A percentile compares a stretch with the other conserved stretches of the same genome.
Evolutionary conservation across 2,797 vertebrate genomes (phyloP).

Genomic region (Eptatretus atami): DNA sequence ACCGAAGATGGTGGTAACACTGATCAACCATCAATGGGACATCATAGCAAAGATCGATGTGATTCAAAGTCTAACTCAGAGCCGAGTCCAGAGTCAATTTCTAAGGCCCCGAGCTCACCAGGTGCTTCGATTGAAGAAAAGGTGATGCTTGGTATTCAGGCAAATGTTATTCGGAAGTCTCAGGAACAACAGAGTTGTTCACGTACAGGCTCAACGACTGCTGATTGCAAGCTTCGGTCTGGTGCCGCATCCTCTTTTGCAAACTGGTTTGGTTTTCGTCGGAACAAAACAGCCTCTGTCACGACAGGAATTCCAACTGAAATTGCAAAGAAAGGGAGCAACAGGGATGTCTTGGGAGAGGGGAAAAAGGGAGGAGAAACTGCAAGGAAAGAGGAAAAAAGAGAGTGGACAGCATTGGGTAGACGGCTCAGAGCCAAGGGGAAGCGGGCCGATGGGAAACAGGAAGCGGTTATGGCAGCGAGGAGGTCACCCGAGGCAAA

Average conservation of each 20-base stretch:
- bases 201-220: slow-evolving; percentile 13
- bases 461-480: background rate
- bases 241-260: slow-evolving; percentile 33
- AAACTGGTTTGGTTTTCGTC: slow-evolving; percentile 64
- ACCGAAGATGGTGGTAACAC: too few species aligned
- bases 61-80: too few species aligned
- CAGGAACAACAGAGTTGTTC: slow-evolving; percentile 34
- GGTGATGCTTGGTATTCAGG: slow-evolving; percentile 67
- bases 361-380: slow-evolving; percentile 20
- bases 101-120: slow-evolving; percentile 6
- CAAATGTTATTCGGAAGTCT: slow-evolving; percentile 46
- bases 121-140: slow-evolving; percentile 51
- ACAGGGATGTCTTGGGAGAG: background rate
- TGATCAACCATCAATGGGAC: too few species aligned
- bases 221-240: slow-evolving; percentile 28
- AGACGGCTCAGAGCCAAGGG: background rate
- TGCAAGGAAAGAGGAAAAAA: slow-evolving; percentile 40
- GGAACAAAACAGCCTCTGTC: slow-evolving; percentile 40
- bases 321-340: background rate
- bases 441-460: background rate
- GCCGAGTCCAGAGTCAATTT: too few species aligned
- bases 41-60: too few species aligned
- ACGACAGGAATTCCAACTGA: background rate
- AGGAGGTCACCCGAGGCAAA: background rate
- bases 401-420: slow-evolving; percentile 15